phyloP scores from a whole-genome alignment of 2,888 invertebrate species.

The Matsumyia berberina region DNA sequence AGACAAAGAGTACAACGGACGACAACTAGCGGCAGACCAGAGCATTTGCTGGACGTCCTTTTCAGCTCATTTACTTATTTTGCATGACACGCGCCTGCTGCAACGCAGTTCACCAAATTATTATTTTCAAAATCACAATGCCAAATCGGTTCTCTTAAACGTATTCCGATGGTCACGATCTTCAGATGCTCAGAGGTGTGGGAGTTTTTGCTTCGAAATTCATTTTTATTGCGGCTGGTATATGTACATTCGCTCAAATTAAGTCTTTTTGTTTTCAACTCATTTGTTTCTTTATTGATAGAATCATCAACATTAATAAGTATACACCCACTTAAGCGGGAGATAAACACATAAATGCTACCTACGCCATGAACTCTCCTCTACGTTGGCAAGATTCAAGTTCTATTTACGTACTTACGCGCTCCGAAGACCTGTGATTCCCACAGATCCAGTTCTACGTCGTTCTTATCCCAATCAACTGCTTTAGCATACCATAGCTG shows the following conservation, averaged over 20 bases:
- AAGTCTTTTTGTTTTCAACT: background rate
- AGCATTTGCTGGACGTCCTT: too few species aligned
- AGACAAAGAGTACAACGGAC: too few species aligned
- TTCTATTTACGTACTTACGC: background rate
- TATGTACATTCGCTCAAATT: background rate
- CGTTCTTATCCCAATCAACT: background rate
- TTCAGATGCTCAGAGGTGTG: background rate
- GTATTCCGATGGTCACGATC: background rate
- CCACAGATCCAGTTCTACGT: background rate
- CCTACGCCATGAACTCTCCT: constrained; percentile 9
- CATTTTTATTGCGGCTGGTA: background rate
- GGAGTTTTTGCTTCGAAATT: background rate
- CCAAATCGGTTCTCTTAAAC: background rate
- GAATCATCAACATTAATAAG: background rate
- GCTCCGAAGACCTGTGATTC: background rate
- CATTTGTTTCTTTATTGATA: constrained; percentile 5
- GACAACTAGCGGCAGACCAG: too few species aligned
- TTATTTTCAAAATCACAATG: background rate
- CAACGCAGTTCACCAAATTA: background rate
- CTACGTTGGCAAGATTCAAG: constrained; percentile 1
- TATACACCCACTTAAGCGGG: background rate
- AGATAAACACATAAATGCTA: background rate
- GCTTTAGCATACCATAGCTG: background rate
- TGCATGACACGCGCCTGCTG: background rate
- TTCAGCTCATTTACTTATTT: too few species aligned